phyloP scores from a whole-genome alignment of 2,888 invertebrate genomes.

The Amiota communis region DNA sequence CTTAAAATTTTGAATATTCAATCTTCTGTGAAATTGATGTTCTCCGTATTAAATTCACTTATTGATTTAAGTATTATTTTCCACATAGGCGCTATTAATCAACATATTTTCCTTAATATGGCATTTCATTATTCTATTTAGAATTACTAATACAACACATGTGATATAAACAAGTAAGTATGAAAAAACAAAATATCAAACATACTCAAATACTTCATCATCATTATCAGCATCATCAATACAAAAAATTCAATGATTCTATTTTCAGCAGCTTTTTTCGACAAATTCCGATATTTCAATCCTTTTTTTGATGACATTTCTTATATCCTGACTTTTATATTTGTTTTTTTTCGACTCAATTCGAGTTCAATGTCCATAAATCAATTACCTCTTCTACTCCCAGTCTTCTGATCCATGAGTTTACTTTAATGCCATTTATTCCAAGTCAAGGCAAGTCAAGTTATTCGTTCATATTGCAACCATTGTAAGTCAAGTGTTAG shows the following conservation, averaged over 20 bases:
- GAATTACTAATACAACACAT: conserved; percentile 58
- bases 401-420: background rate
- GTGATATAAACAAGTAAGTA: no score
- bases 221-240: conserved; percentile 8
- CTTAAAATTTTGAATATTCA: no score
- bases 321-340: background rate
- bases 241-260: background rate
- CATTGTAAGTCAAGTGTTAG: no score
- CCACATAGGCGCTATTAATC: no score
- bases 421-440: conserved; percentile 12
- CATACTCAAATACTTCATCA: no score
- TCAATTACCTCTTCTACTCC: conserved; percentile 6
- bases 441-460: no score
- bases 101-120: conserved; percentile 29
- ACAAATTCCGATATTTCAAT: no score
- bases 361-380: conserved; percentile 16
- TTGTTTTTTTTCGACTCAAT: conserved; percentile 8
- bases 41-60: no score
- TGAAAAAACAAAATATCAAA: no score
- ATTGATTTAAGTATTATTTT: no score
- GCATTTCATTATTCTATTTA: conserved; percentile 66
- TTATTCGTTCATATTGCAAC: no score
- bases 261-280: background rate
- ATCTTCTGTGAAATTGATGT: no score
- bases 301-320: background rate